Conservation (phyloP, 2,888 invertebrate species). For the Caenorhabditis sp. region DNA sequence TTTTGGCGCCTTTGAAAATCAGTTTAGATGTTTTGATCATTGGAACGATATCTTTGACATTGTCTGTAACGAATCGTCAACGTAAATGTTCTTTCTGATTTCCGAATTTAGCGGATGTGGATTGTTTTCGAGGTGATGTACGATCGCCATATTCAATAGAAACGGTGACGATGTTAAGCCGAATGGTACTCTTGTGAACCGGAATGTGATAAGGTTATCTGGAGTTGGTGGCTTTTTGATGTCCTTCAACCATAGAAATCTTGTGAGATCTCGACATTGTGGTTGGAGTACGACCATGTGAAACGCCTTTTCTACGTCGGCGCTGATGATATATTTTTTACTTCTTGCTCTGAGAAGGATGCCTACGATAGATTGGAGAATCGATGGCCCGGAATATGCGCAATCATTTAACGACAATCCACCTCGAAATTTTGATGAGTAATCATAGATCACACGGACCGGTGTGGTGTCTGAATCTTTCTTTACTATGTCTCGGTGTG, state of each 20-base stretch:
- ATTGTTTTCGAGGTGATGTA: slow-evolving; percentile 5
- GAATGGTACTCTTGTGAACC: slow-evolving; percentile 47
- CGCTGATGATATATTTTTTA: slow-evolving; percentile 3
- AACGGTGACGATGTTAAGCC: slow-evolving; percentile 45
- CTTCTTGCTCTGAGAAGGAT: background rate
- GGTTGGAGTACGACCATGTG: slow-evolving; percentile 31
- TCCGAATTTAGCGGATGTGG: background rate
- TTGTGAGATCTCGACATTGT: slow-evolving; percentile 40
- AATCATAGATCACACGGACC: background rate
- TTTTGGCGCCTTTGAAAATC: no score
- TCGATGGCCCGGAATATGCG: background rate
- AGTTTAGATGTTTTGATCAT: no score
- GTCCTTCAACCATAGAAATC: slow-evolving; percentile 41
- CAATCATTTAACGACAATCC: background rate
- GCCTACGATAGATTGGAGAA: background rate
- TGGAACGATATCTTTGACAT: background rate
- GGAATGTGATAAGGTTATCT: slow-evolving; percentile 12
- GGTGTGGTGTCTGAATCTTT: background rate
- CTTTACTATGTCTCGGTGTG: background rate
- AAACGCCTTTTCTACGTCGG: slow-evolving; percentile 54
- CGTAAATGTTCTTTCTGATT: slow-evolving; percentile 16
- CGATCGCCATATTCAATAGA: slow-evolving; percentile 38
- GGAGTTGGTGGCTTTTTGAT: background rate
- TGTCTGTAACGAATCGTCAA: slow-evolving; percentile 21
- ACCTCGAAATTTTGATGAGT: background rate